Base-by-base conservation (phyloP, 1,140 invertebrate genomes). In the Antheraea mylitta region DNA sequence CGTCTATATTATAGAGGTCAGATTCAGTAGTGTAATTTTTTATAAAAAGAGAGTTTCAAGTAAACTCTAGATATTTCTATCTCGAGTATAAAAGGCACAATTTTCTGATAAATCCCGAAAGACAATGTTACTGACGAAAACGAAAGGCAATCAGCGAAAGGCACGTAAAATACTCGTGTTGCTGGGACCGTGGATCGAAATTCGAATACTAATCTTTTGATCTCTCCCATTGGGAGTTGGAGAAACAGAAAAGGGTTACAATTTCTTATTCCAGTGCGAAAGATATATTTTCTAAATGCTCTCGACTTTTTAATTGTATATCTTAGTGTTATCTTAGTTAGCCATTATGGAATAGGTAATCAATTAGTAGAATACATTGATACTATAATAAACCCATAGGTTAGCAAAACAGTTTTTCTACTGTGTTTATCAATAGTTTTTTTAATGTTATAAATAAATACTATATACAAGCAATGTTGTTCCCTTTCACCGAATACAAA, bases 231-330 rank as follows among this genome's bases (percentile, higher is more conserved):
- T 37, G 22, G 19, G 61, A 36, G 7, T 37, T 37, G 61, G 10
- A 63, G 61, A 61, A 30, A 11, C 61, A 37, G 61, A 63, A 37
- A 63, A 63, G 61, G 61, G 45, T 53, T 53, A 53, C 61, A 13
- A 63, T 37, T 37, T 63, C 61, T 16, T 63, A 30, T 63, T 37
- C n/a, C 61, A 37, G 7, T 4, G 22, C 59, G 18, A 19, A 63
- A 63, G 37, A 18, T n/a, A 63, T 37, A 16, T 37, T 42, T 42
- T 38, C 9, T 38, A 38, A 38, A 6, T 38, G 5, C 37, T 38
- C 9, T 38, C 9, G 37, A 38, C 5, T 6, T 38, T 38, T 6
- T 9, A 6, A 38, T 9, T 38, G 37, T 6, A 38, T 38, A 38
- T 38, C 9, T 6, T 38, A 9, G 9, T 38, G n/a, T n/a, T n/a